Evolutionary conservation across 2,797 vertebrate species (phyloP).

Genomic region (Amniataba percoides): DNA sequence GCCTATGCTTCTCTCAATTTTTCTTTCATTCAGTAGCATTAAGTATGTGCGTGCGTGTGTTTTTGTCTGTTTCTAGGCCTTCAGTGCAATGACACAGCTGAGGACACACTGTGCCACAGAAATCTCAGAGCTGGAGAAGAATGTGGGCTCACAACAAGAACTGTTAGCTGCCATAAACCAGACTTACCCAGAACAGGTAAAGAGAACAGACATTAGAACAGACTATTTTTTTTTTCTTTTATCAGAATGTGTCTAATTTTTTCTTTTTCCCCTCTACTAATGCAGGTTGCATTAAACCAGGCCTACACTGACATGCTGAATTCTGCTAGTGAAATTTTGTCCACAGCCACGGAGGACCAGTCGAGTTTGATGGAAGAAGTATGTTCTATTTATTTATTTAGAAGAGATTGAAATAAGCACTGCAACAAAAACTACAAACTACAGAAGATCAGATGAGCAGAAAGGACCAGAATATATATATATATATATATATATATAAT

Average conservation of each 20-base stretch:
- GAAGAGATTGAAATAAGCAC: neutral
- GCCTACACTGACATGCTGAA: constrained; percentile 72
- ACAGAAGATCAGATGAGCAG: neutral
- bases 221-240: neutral
- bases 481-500: too few relatives aligned
- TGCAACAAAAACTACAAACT: neutral
- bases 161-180: constrained; percentile 82
- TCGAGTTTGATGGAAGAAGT: constrained; percentile 78
- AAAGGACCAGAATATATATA: neutral
- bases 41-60: constrained; percentile 32
- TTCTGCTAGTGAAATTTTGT: constrained; percentile 76
- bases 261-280: constrained; percentile 1
- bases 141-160: constrained; percentile 83
- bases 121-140: constrained; percentile 84
- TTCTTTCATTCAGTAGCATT: neutral
- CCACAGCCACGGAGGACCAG: constrained; percentile 81
- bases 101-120: constrained; percentile 81
- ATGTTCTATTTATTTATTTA: neutral
- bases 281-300: constrained; percentile 83
- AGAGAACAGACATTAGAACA: neutral
- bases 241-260: neutral
- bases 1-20: neutral
- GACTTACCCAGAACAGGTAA: constrained; percentile 86
- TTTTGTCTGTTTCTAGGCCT: constrained; percentile 79
- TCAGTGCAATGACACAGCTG: constrained; percentile 85